Conservation (phyloP, 2,797 vertebrate genomes). For the Neostethus bicornis region DNA sequence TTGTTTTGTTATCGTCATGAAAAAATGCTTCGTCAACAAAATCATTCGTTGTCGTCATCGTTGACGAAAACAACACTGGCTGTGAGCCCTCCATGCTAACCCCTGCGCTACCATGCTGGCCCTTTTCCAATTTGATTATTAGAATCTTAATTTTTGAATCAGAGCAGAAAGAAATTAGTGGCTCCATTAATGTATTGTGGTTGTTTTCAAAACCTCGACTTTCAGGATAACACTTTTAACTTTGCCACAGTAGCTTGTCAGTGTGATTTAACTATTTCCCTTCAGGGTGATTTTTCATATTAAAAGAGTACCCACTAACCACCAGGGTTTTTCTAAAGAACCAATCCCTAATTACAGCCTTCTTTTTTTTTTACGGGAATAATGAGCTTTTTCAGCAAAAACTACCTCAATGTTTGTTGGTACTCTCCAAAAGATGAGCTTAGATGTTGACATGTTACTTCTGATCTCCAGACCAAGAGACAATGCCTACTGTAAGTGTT, state of each 20-base stretch:
- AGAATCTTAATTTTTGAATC: neutral
- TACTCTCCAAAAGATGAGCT: conserved; percentile 31
- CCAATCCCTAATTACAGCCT: conserved; percentile 29
- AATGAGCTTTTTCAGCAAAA: conserved; percentile 27
- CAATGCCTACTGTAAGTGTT: conserved; percentile 47
- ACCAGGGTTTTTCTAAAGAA: neutral
- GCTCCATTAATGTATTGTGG: neutral
- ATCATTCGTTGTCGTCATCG: no score
- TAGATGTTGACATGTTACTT: conserved; percentile 49
- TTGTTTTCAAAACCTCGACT: neutral
- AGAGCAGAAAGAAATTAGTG: neutral
- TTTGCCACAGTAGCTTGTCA: neutral
- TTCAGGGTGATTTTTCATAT: conserved; percentile 13
- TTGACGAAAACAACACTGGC: no score
- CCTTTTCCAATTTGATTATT: no score
- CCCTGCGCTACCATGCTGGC: no score
- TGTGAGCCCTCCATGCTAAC: no score
- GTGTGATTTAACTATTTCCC: conserved; percentile 6
- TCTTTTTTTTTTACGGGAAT: conserved; percentile 15
- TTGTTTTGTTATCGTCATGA: no score
- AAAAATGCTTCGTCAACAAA: no score
- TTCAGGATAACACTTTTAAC: neutral
- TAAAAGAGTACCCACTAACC: neutral
- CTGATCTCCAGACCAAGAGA: conserved; percentile 52
- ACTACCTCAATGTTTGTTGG: conserved; percentile 48